Evolutionary conservation across 2,888 invertebrate genomes (phyloP), one percentile per base, ranked within the genome.

Genomic region (Spisula solida): DNA sequence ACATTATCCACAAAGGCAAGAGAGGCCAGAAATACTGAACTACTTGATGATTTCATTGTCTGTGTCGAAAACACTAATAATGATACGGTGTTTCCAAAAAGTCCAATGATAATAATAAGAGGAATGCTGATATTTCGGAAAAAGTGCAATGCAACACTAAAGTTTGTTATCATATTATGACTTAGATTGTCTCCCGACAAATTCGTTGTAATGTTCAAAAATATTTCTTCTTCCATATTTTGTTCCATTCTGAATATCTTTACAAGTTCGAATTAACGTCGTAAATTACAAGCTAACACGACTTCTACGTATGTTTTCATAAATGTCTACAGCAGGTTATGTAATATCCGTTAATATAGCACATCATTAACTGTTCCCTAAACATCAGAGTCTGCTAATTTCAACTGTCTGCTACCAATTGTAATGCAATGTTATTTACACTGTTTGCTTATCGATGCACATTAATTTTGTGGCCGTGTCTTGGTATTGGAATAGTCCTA

Each of bases 1-100:
- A 92, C 34, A 56, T 92, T 93, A 85, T 93, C 93, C 8, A 88
- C 94, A 94, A 98, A 96, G 0, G 98, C 98, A 81, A 98, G 96
- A 0, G 98, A 98, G 0, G 98, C 97, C 91, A 98, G 96, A 95
- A 98, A 98, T 93, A 98, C 98, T 89, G 98, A 98, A 0, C 98
- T 98, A 0, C 98, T 98, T 18, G 98, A 97, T 81, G 97, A 97
- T n/a, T 98, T 97, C 88, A 98, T 97, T 92, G 98, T 98, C 60
- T 98, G 98, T 66, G 97, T 97, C 93, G 97, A 98, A 95, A 98
- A 98, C 0, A 98, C 98, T 92, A 97, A 97, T 0, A 98, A 97
- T 0, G 98, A 98, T 0, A 98, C 95, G 41, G 97, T 97, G 95
- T 98, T 98, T 12, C 98, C 98, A n/a, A 98, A 95, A 0, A 97